Percentiles rank a stretch among this genome's conserved stretches.
phyloP scores from a whole-genome alignment of 2,113 vertebrate genomes.

The Osmerus mordax region DNA sequence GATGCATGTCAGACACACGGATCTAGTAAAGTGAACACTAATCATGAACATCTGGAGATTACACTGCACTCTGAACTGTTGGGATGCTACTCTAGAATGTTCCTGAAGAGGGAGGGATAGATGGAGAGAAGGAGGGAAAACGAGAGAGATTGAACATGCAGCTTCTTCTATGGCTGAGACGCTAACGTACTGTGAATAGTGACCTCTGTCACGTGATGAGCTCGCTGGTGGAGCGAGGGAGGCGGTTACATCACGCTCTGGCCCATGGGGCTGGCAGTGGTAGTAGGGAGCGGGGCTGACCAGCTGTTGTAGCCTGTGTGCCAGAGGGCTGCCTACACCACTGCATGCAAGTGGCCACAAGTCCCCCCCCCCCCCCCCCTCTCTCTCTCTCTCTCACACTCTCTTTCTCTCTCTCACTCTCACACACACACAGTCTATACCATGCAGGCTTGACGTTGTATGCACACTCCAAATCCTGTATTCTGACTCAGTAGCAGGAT shows the following conservation, averaged over 20 bases:
- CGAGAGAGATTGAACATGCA: conserved; percentile 11
- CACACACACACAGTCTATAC: conserved; percentile 24
- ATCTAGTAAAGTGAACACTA: conserved; percentile 27
- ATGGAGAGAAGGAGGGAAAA: conserved; percentile 19
- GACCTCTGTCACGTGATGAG: conserved; percentile 53
- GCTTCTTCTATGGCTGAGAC: conserved; percentile 42
- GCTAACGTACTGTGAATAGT: conserved; percentile 52
- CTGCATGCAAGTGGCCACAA: conserved; percentile 9
- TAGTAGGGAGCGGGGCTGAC: conserved; percentile 35
- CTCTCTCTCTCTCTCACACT: neutral
- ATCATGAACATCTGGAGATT: conserved; percentile 49
- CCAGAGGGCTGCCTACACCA: conserved; percentile 48
- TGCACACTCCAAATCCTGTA: too few relatives aligned
- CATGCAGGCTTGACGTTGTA: conserved; percentile 16
- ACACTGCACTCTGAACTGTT: conserved; percentile 23
- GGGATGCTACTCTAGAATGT: conserved; percentile 11
- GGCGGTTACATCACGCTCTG: conserved; percentile 53
- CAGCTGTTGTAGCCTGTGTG: conserved; percentile 61
- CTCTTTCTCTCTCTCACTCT: neutral
- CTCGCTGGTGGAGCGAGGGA: conserved; percentile 41
- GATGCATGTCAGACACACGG: conserved; percentile 21
- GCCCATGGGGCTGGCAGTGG: conserved; percentile 49
- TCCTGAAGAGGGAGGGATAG: neutral
- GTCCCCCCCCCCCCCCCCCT: neutral
- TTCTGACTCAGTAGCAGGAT: too few relatives aligned